A percentile compares a stretch with the other conserved stretches of the same genome.
Conservation (phyloP, 2,113 vertebrate species). For the Jaculus jaculus region DNA sequence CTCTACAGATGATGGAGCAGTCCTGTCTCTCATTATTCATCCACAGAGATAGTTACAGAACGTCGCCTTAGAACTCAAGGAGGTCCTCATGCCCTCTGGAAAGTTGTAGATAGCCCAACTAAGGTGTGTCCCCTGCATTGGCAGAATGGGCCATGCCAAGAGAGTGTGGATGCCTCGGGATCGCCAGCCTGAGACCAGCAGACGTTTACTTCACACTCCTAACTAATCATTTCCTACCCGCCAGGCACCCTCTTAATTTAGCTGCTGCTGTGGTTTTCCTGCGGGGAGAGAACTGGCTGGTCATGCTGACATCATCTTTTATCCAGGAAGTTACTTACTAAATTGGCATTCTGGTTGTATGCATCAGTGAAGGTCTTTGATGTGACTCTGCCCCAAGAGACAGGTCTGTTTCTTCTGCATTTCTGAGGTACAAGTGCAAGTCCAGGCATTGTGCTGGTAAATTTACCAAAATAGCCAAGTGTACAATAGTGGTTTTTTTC, state of each 20-base stretch:
- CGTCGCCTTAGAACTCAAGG: background rate
- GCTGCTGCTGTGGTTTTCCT: slow-evolving; percentile 15
- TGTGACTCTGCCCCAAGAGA: background rate
- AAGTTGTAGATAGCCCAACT: background rate
- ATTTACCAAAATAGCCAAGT: background rate
- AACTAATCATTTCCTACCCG: slow-evolving; percentile 8
- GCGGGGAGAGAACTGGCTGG: background rate
- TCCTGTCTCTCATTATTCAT: background rate
- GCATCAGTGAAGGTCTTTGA: background rate
- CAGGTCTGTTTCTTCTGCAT: background rate
- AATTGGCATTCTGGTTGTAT: background rate
- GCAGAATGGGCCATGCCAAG: background rate
- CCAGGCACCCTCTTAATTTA: slow-evolving; percentile 12
- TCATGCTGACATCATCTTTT: background rate
- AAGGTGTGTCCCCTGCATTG: background rate
- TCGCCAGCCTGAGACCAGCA: background rate
- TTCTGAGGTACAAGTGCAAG: background rate
- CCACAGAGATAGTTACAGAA: background rate
- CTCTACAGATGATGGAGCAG: background rate
- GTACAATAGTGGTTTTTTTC: background rate
- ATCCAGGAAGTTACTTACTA: slow-evolving; percentile 5
- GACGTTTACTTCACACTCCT: slow-evolving; percentile 28
- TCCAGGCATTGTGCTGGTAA: background rate
- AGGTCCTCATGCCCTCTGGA: background rate
- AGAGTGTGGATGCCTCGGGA: background rate